Base-by-base conservation (phyloP, 1,140 invertebrate genomes). In the Drosophila mayri region DNA sequence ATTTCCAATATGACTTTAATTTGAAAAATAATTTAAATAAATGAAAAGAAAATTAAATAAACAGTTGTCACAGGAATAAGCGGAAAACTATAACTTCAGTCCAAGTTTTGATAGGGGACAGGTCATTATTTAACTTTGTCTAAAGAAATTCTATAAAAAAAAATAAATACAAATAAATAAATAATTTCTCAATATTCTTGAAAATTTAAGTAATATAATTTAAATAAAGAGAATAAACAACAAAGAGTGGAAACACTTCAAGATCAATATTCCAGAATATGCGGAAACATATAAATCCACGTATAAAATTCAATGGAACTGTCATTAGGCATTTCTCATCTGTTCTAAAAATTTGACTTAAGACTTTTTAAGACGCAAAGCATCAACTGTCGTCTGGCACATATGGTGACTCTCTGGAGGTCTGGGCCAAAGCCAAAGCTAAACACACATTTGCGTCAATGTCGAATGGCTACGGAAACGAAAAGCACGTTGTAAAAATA, bases 401-500 rank as follows among this genome's bases (percentile, higher is more conserved):
- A 55, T 44, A 40, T 57, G 54, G 54, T 9, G 35, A 25, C 20
- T 57, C 46, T 62, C 60, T 68, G 59, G 59, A 35, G n/a, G 52
- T 55, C 52, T 55, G 52, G 52, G 52, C 52, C 52, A 55, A 54
- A 54, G 50, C 50, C 44, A 44, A 46, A 55, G 52, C 67, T 50
- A 41, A 84, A 66, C 77, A 41, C 79, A 68, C 70, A 66, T 81
- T 88, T 84, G 54, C 85, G 84, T 90, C 84, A 88, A 87, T 82
- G 83, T 82, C 79, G 81, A 64, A 66, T 78, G 61, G 46, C 43
- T 70, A 62, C 32, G 68, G 59, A 46, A 81, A 74, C 62, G 77
- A 49, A 67, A 78, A 76, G 71, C 76, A 87, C 84, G 80, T 90
- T 87, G 84, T 87, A 87, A 87, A 84, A 88, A 88, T 87, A 87